Conservation (phyloP, 2,888 invertebrate species). For the Melinopterus prodromus region DNA sequence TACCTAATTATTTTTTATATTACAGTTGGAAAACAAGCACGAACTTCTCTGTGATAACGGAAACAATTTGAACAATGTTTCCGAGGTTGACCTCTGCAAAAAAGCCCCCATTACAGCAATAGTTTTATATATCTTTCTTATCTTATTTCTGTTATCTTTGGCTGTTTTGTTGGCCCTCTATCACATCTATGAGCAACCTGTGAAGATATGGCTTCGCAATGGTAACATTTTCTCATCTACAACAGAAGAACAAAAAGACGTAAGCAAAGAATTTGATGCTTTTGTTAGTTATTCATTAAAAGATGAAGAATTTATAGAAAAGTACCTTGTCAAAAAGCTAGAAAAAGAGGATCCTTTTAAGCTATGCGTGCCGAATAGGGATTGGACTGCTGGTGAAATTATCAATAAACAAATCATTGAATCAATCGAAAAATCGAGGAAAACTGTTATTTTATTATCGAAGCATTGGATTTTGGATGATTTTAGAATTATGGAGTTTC, state of each 20-base stretch:
- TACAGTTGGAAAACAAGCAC: constrained; percentile 17
- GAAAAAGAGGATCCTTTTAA: constrained; percentile 71
- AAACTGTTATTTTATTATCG: constrained; percentile 75
- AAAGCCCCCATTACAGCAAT: constrained; percentile 20
- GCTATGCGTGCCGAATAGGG: constrained; percentile 76
- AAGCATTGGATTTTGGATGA: constrained; percentile 77
- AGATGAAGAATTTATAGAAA: constrained; percentile 76
- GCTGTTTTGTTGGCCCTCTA: constrained; percentile 55
- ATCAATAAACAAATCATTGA: constrained; percentile 76
- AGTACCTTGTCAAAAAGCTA: constrained; percentile 66
- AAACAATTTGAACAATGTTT: constrained; percentile 13
- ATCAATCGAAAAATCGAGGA: constrained; percentile 74
- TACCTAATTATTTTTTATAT: neutral
- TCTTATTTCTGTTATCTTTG: constrained; percentile 22
- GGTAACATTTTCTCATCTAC: constrained; percentile 69
- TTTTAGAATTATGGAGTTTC: constrained; percentile 78
- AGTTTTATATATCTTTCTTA: constrained; percentile 14
- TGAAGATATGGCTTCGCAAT: constrained; percentile 74
- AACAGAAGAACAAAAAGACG: constrained; percentile 74
- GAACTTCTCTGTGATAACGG: constrained; percentile 11
- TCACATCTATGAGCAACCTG: constrained; percentile 66
- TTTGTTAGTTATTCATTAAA: constrained; percentile 83
- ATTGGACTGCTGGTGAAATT: constrained; percentile 78
- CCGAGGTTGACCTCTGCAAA: constrained; percentile 24
- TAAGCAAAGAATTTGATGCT: constrained; percentile 75